phyloP scores from a whole-genome alignment of 2,113 vertebrate genomes.

The Gracilinanus agilis region DNA sequence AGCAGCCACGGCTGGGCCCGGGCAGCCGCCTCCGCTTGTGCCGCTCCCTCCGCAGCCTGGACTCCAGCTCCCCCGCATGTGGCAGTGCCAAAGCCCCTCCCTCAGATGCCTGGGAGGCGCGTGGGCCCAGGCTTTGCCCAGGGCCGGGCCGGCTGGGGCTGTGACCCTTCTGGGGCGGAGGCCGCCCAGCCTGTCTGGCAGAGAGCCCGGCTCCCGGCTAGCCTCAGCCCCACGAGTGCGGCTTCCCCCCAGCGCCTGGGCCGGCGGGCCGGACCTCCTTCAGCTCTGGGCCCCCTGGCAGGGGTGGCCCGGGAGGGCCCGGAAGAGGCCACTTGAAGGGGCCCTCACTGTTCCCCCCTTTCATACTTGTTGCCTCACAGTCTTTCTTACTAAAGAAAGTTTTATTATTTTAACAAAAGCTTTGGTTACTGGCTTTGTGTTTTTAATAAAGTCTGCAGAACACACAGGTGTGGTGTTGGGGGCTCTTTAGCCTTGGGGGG shows the following conservation, averaged over 20 bases:
- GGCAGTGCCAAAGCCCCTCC: background rate
- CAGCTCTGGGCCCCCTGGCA: background rate
- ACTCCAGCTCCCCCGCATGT: background rate
- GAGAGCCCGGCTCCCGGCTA: background rate
- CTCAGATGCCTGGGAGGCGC: background rate
- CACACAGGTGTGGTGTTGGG: background rate
- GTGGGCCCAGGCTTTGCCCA: background rate
- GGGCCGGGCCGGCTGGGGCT: background rate
- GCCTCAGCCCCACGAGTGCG: too few relatives aligned
- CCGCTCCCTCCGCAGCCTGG: background rate
- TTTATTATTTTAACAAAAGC: slow-evolving; percentile 70
- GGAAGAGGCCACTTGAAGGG: too few relatives aligned
- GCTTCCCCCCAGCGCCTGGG: too few relatives aligned
- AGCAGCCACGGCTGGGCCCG: slow-evolving; percentile 24
- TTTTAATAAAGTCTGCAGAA: slow-evolving; percentile 79
- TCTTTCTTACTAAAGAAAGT: slow-evolving; percentile 67
- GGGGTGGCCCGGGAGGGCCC: too few relatives aligned
- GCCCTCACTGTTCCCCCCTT: slow-evolving; percentile 7
- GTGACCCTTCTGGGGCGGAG: background rate
- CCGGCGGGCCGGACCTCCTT: too few relatives aligned
- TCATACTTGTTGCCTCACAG: slow-evolving; percentile 40
- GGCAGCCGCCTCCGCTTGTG: background rate
- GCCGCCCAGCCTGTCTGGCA: background rate
- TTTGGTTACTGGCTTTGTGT: slow-evolving; percentile 72
- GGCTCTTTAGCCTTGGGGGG: background rate